Evolutionary conservation across 2,797 vertebrate species (phyloP).

Genomic region (Ceryle rudis): DNA sequence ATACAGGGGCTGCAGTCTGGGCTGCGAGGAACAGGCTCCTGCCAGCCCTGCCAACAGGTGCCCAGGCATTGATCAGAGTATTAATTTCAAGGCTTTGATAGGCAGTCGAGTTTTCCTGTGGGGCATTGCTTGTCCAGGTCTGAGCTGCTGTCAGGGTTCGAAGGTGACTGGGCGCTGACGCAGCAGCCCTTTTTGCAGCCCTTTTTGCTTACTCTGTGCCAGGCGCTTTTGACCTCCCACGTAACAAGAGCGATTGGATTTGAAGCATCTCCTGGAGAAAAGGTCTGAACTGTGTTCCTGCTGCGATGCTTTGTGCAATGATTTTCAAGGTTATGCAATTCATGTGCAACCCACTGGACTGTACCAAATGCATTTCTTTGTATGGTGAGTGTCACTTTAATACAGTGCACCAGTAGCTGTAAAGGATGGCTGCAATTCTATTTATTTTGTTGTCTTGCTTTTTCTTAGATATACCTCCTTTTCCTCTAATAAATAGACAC

Average conservation of each 20-base stretch:
- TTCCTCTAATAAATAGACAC: slow-evolving; percentile 26
- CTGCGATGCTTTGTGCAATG: slow-evolving; percentile 30
- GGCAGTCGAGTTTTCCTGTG: neutral
- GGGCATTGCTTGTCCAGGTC: neutral
- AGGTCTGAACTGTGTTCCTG: slow-evolving; percentile 13
- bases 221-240: neutral
- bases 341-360: slow-evolving; percentile 34
- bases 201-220: neutral
- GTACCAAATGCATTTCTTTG: slow-evolving; percentile 30
- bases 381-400: slow-evolving; percentile 15
- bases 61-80: neutral
- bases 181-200: neutral
- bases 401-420: slow-evolving; percentile 25
- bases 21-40: neutral
- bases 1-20: fast-evolving
- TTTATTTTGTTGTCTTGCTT: neutral
- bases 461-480: neutral
- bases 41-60: neutral
- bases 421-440: slow-evolving; percentile 39
- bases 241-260: neutral
- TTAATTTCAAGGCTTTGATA: neutral
- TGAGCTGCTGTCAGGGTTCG: neutral
- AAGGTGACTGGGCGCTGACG: fast-evolving
- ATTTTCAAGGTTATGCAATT: slow-evolving; percentile 58
- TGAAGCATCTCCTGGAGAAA: neutral